A percentile compares a stretch with the other conserved stretches of the same genome.
Conservation (phyloP, 2,797 vertebrate genomes). For the Sebastes steindachneri region DNA sequence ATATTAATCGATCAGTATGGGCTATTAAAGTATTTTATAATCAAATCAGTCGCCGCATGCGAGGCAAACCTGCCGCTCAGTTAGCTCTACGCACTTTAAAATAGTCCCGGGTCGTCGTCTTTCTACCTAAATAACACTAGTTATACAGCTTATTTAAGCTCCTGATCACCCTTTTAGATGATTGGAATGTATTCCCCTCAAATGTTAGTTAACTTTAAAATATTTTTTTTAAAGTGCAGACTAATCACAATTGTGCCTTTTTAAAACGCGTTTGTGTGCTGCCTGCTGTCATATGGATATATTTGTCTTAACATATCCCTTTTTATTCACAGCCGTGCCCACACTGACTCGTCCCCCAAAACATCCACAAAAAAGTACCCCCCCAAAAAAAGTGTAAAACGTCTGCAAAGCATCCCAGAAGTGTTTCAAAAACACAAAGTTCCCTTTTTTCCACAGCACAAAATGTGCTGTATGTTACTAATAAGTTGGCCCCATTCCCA, state of each 20-base stretch:
- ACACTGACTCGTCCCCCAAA: conserved; percentile 60
- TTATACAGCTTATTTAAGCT: no score
- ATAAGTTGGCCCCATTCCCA: conserved; percentile 43
- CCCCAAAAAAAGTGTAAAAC: conserved; percentile 65
- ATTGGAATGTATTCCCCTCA: fast-evolving
- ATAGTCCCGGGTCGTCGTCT: neutral
- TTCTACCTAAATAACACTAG: neutral
- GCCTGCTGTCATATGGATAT: neutral
- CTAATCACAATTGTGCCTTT: neutral
- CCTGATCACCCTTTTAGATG: fast-evolving
- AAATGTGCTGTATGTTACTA: conserved; percentile 27
- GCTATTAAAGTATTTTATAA: neutral
- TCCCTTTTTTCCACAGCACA: conserved; percentile 54
- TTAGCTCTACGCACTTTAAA: conserved; percentile 44
- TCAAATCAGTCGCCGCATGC: neutral
- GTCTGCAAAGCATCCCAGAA: conserved; percentile 86
- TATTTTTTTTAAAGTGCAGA: neutral
- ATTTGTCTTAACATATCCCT: conserved; percentile 45
- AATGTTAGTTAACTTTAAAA: fast-evolving
- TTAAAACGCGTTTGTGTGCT: neutral
- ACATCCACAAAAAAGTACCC: conserved; percentile 62
- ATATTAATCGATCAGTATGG: neutral
- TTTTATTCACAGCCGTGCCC: conserved; percentile 66
- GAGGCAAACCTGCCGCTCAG: neutral
- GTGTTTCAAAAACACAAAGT: conserved; percentile 80